Evolutionary conservation across 1,140 invertebrate species (phyloP), one percentile per base, ranked within the genome.

Genomic region (Odontomachus brunneus): DNA sequence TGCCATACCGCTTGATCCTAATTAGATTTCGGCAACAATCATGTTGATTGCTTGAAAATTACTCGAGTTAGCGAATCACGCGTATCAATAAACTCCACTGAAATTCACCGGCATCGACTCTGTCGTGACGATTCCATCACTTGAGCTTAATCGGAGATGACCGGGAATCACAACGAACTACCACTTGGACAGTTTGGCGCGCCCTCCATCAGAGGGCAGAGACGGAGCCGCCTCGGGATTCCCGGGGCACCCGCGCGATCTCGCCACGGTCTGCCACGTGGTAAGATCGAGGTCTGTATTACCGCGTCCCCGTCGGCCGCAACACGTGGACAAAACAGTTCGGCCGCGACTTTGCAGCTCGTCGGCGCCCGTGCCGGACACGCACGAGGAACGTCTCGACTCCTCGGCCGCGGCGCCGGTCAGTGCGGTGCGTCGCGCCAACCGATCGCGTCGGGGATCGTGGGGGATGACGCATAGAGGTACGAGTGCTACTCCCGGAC

Each of bases 261-360:
- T 51, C 53, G 74, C 49, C 4, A 38, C 48, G 9, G 24, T 88
- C 60, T 59, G 12, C 3, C 11, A 26, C 3, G 60, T 60, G 88
- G 60, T 88, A 88, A 88, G 12, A 14, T 22, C 53, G 59, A 11
- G 14, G 17, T 17, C 88, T 86, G 33, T 49, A 49, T 78, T 89
- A 82, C 65, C 83, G 4, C 44, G 14, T n/a, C 44, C 29, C 11
- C 48, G 29, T 83, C 73, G 24, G 38, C 38, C 73, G 72, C 51
- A 87, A 85, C 89, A 90, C 89, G 89, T 90, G 89, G 75, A 84
- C 59, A 51, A 86, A 63, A 84, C 86, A 88, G 89, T 90, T 74
- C 57, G 63, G 63, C 60, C 85, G 75, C 83, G 63, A 65, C 85
- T 87, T 86, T 67, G 84, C 69, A 82, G 63, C 84, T 73, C 62